Base-by-base conservation (phyloP, 1,140 invertebrate genomes). In the Rhagoletis zephyria region DNA sequence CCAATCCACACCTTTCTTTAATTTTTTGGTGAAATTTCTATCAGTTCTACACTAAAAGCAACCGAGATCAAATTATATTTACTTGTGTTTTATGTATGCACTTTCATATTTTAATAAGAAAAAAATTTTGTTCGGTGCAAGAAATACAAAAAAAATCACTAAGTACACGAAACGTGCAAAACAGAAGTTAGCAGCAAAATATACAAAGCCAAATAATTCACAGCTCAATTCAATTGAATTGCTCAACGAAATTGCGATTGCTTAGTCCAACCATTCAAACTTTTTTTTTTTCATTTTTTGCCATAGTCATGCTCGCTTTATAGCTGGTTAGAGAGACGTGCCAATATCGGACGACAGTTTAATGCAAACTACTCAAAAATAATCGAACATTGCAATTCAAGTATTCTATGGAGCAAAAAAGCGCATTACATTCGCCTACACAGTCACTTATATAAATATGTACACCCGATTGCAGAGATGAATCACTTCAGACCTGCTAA, bases 351-450 rank as follows among this genome's bases (percentile, higher is more conserved):
- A 45, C 70, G 51, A 45, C 42, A 30, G 48, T 5, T 45, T 45
- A 77, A 51, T 81, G 30, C 74, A 81, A 81, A 59, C 48, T 51
- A 81, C 74, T 81, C 56, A 51, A 56, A 56, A n/a, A 48, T 48
- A 74, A 74, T 16, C 12, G 70, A 74, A 74, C 12, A 74, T 74
- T 48, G 12, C 48, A 51, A 12, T n/a, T 9, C 16, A 16, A 30
- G 30, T n/a, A 45, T 7, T 2, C 48, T 81, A 2, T 30, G 51
- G 67, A 3, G 30, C 30, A 30, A 30, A 30, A 30, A 30, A 30
- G 30, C 30, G 10, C 5, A 67, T 67, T 40, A 67, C 40, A 12
- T n/a, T 14, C 16, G 61, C 1, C 10, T 14, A 63, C 40, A 9
- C 67, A 74, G 3, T 16, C 42, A 74, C 67, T 45, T 74, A 30